Percentiles rank a stretch among this genome's conserved stretches.
Conservation (phyloP, 2,888 invertebrate species). For the Argyresthia albistria region DNA sequence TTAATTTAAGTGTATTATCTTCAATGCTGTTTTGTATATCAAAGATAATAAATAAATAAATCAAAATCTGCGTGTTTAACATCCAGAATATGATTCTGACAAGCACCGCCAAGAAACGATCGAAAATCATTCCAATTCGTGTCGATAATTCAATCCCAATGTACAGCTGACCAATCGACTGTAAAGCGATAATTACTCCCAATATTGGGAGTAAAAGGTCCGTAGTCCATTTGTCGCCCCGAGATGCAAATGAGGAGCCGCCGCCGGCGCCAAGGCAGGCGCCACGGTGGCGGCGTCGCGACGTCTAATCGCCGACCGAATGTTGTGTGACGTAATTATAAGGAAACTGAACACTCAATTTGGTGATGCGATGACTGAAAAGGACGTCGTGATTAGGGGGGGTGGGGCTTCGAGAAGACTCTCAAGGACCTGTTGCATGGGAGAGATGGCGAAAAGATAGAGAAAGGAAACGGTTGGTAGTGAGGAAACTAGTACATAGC, state of each 20-base stretch:
- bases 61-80: too few relatives aligned
- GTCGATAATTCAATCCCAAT: too few relatives aligned
- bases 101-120: too few relatives aligned
- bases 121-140: too few relatives aligned
- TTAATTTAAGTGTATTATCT: too few relatives aligned
- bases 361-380: neutral
- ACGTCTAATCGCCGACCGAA: neutral
- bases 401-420: neutral
- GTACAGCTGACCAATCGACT: too few relatives aligned
- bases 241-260: slow-evolving; percentile 3
- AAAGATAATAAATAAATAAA: too few relatives aligned
- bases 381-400: neutral
- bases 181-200: neutral
- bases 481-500: too few relatives aligned
- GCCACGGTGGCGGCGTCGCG: slow-evolving; percentile 1
- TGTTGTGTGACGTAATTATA: slow-evolving; percentile 1
- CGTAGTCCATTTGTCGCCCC: neutral
- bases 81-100: too few relatives aligned
- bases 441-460: neutral
- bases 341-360: neutral
- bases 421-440: neutral
- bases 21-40: too few relatives aligned
- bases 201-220: neutral
- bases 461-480: neutral
- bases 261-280: neutral